Base-by-base conservation (phyloP, 2,888 invertebrate genomes). In the Atrina japonica region DNA sequence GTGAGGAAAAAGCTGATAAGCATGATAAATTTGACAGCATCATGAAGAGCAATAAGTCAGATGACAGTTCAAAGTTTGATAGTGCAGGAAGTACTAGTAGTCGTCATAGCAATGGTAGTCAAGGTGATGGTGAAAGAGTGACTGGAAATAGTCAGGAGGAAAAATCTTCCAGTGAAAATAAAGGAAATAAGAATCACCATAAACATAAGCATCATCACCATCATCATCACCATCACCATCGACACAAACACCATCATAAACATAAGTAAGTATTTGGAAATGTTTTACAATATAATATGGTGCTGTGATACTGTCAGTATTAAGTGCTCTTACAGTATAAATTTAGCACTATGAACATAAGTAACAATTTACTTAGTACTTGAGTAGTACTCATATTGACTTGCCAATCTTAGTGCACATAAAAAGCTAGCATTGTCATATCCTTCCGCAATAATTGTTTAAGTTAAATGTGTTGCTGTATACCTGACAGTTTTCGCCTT, bases 151-250 rank as follows among this genome's bases (percentile, higher is more conserved):
- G 74, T 66, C 60, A 74, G 43, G 78, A 79, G 41, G 78, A 79
- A 50, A 64, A 65, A 41, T 29, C 60, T 16, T 60, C 23, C 56
- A 70, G 23, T 60, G 66, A 58, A 25, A 70, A 63, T 49, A 76
- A 80, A 35, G 60, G 68, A 16, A 71, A 74, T 41, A 69, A 76
- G 21, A 63, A 67, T 41, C 70, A 66, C 14, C 63, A 75, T 41
- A 73, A 77, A 47, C 77, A 78, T 35, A 79, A 78, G 61, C 83
- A 84, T 53, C 81, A 83, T 29, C 73, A 80, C 25, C 80, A 83
- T 41, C 81, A 80, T 56, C 76, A 78, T 59, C 77, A 78, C 47
- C 79, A 82, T 63, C 83, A 84, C 61, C 76, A 80, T 56, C 73
- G 73, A 56, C 49, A 60, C 41, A 25, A 43, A 30, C 60, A 55